Evolutionary conservation across 1,140 invertebrate species (phyloP), one percentile per base, ranked within the genome.

Genomic region (Eulimnadia texana): DNA sequence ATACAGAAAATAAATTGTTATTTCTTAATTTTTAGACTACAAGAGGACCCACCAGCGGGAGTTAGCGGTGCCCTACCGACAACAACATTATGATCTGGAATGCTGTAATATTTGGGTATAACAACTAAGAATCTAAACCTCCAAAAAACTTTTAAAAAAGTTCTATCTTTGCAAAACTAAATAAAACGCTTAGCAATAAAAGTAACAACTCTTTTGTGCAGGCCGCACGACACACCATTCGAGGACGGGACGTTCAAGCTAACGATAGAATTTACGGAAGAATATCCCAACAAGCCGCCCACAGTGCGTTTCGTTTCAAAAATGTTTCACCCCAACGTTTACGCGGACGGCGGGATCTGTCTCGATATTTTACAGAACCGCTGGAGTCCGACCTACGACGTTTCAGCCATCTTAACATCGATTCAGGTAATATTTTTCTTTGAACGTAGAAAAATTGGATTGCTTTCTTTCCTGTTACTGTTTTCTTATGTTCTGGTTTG

Each of bases 81-180:
- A 96, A 97, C 78, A 97, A 97, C 78, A 97, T 98, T 76, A 94
- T 98, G 91, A 87, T 97, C 76, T 98, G 94, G 94, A 94, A 98
- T 84, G 93, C 93, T 73, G 93, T 98, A 72, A 98, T 98, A 80
- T 98, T 98, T 81, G 94, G 93, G 81, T 84, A 75, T 74, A 72
- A 2, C 42, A 20, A 27, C 6, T 13, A 25, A 33, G 25, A 9
- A 16, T 27, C n/a, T n/a, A n/a, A n/a, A n/a, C n/a, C n/a, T n/a
- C n/a, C n/a, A n/a, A n/a, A n/a, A 3, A n/a, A 54, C 67, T 80
- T 80, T 73, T 79, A 77, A 75, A 77, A 71, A 66, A 68, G 60
- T 3, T 56, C 25, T 62, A 20, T 55, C 13, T 24, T 13, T 51
- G 13, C 24, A 27, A 16, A 20, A 51, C 16, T 49, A 49, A 49